A percentile compares a stretch with the other conserved stretches of the same genome.
Evolutionary conservation across 1,140 invertebrate genomes (phyloP).

Genomic region (Drosophila novamexicana): DNA sequence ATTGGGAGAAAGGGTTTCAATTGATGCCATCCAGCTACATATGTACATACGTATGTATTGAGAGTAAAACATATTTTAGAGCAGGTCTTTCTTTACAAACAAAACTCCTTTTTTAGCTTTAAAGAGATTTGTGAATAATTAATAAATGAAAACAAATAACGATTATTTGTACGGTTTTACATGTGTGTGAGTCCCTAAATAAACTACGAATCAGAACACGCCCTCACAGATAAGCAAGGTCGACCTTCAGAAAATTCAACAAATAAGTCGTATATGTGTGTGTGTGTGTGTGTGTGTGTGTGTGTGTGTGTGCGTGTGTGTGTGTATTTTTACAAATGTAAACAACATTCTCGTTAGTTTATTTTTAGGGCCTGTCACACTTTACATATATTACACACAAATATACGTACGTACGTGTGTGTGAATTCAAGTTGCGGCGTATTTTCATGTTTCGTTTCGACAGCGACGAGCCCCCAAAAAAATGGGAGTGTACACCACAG

Average conservation of each 20-base stretch:
- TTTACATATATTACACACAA: slow-evolving; percentile 19
- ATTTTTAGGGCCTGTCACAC: slow-evolving; percentile 20
- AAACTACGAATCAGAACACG: slow-evolving; percentile 11
- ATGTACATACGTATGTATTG: too few species aligned
- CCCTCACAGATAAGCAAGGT: slow-evolving; percentile 31
- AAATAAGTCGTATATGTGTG: neutral
- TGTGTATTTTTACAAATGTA: neutral
- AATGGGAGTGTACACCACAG: slow-evolving; percentile 29
- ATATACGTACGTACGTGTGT: neutral
- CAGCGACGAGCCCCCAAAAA: slow-evolving; percentile 45
- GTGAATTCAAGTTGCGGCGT: slow-evolving; percentile 10
- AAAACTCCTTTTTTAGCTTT: too few species aligned
- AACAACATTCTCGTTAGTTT: slow-evolving; percentile 17
- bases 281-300: neutral
- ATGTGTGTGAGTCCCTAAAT: too few species aligned
- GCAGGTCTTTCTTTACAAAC: too few species aligned
- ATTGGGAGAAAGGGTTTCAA: neutral
- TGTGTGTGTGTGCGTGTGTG: neutral
- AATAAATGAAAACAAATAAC: too few species aligned
- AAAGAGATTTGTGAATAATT: neutral
- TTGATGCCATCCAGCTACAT: neutral
- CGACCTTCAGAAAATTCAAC: slow-evolving; percentile 34
- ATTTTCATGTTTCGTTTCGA: slow-evolving; percentile 12
- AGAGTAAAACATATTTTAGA: too few species aligned
- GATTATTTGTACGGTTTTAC: too few species aligned